A percentile compares a stretch with the other conserved stretches of the same genome.
Conservation (phyloP, 2,888 invertebrate species). For the Deroplatys truncata region DNA sequence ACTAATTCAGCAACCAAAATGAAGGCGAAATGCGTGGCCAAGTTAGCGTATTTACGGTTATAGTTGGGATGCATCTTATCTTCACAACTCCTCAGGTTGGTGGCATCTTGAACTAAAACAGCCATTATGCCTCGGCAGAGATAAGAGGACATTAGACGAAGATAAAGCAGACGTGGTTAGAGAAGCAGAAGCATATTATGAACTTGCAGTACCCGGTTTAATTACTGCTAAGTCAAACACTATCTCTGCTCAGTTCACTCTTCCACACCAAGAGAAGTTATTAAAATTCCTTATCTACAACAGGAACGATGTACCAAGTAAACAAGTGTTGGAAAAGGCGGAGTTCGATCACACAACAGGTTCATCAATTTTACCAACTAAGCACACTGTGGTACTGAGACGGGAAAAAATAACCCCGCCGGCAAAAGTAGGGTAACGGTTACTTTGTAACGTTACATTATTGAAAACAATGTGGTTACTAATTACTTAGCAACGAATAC, state of each 20-base stretch:
- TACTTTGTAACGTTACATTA: no score
- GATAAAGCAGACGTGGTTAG: no score
- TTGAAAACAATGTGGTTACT: no score
- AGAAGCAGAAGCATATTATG: not conserved
- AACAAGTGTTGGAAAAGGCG: not conserved
- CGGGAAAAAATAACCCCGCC: no score
- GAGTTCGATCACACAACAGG: not conserved
- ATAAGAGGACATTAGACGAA: not conserved
- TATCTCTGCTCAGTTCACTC: not conserved
- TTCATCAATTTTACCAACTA: not conserved
- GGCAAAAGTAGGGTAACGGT: no score
- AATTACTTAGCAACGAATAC: no score
- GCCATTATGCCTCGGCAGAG: not conserved
- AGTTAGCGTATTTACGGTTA: not conserved
- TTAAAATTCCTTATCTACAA: not conserved
- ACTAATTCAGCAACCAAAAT: no score
- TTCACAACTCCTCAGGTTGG: not conserved
- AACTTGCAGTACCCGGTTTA: not conserved
- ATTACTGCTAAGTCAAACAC: not conserved
- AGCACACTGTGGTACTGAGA: no score
- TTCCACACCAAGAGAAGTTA: not conserved
- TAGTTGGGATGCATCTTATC: not conserved
- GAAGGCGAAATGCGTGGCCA: not conserved
- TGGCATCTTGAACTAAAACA: not conserved
- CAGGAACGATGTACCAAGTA: not conserved